Evolutionary conservation across 2,797 vertebrate species (phyloP), one percentile per base, ranked within the genome.

Genomic region (Falco columbarius): DNA sequence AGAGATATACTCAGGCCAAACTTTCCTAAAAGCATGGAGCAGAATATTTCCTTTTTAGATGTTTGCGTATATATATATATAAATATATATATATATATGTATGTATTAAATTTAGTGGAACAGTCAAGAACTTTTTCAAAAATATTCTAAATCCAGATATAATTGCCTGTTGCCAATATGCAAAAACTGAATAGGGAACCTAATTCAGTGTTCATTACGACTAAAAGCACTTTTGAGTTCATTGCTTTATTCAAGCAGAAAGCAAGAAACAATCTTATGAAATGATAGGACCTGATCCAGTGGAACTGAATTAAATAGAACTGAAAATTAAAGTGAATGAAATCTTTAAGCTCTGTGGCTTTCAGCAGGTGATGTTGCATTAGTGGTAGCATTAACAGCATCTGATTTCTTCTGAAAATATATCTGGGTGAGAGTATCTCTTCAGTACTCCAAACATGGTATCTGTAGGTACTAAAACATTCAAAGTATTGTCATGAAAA

Each of bases 401-500:
- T 26, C 1, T 7, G 6, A 42, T 72, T 87, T 86, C 38, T 63
- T 86, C 55, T 68, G 38, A 93, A 95, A 92, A 67, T 75, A 46
- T 86, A n/a, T 88, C 38, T 90, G 30, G 34, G 13, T 52, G 70
- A 54, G 47, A 73, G 58, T 70, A 65, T 38, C 22, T 86, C 29
- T 79, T 90, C 66, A 89, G 32, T 59, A 70, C 81, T 80, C 77
- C 68, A 89, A 93, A 83, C 44, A 54, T 80, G 24, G 61, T 76
- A 68, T 20, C 30, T 86, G 42, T 74, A 74, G 52, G 61, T 92
- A 87, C 30, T 87, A 72, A 95, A 96, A 92, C 86, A 89, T 90
- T 89, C 72, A 34, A 79, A 63, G 38, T 71, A 68, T 89, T 95
- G 83, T 85, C 58, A 71, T 85, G 81, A 95, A 97, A 94, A 93